Base-by-base conservation (phyloP, 2,888 invertebrate genomes). In the Zygaena filipendulae region DNA sequence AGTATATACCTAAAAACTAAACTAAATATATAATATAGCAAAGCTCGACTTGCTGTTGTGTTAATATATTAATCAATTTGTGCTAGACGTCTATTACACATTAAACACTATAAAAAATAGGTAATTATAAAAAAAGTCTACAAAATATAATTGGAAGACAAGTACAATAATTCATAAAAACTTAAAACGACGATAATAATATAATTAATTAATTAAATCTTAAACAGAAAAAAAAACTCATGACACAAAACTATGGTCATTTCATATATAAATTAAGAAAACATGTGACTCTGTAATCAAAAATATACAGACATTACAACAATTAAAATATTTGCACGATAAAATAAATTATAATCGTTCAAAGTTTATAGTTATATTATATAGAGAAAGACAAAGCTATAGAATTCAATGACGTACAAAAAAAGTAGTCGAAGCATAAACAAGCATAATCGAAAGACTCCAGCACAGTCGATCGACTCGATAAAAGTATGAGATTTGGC, bases 221-320 rank as follows among this genome's bases (percentile, higher is more conserved):
- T 36, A 44, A 40, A 40, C 38, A 38, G 40, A 43, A 36, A 33
- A 35, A 38, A 30, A 16, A 16, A 16, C 4, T 16, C 7, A 16
- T 16, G 7, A 16, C 16, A 16, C 9, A 23, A 27, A 34, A 33
- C 42, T 36, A 32, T 31, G 29, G 24, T 36, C 33, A 28, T 30
- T 33, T 39, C 33, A 41, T 41, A 47, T 49, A 42, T 40, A 36
- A 41, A 40, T 24, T 41, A 39, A 40, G 50, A 50, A 49, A 50
- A 52, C 57, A 43, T 39, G n/a, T n/a, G n/a, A n/a, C 36, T 43
- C 55, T 53, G 59, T 49, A 62, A 52, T 61, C 67, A 70, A 70
- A 74, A 69, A 74, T 69, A 69, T 71, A 69, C 68, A 72, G 57
- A 72, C 52, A 64, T 49, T 59, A 57, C 49, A 52, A 47, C 43